Conservation (phyloP, 2,888 invertebrate species). For the Noctua fimbriata region DNA sequence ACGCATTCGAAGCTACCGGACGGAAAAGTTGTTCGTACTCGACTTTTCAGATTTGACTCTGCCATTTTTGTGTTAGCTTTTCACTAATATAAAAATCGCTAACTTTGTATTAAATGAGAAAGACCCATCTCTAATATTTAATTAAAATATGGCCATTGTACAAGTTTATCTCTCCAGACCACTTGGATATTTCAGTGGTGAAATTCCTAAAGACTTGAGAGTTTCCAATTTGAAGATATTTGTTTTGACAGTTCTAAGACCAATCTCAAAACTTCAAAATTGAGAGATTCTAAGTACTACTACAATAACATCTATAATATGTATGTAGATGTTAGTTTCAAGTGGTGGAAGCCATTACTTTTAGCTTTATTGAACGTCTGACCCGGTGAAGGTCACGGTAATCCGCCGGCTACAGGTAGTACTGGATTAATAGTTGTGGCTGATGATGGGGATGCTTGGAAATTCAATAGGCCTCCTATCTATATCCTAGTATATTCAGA, state of each 20-base stretch:
- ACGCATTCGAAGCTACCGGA: not conserved
- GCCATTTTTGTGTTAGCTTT: not conserved
- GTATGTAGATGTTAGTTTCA: not conserved
- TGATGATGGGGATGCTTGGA: not conserved
- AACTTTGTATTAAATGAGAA: not conserved
- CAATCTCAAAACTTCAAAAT: conserved; percentile 15
- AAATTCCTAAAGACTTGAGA: conserved; percentile 11
- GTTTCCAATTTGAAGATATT: conserved; percentile 26
- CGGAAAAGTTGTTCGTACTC: conserved; percentile 5
- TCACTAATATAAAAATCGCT: not conserved
- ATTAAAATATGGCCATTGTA: conserved; percentile 3
- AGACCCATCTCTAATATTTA: not conserved
- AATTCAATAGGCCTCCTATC: not conserved
- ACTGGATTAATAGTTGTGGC: not conserved
- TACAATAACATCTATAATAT: not conserved
- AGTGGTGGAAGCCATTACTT: not conserved
- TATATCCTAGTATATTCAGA: not conserved
- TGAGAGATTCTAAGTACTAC: not conserved
- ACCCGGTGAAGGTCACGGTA: not conserved
- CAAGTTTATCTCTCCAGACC: conserved; percentile 13
- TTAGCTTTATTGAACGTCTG: not conserved
- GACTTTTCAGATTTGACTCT: not conserved
- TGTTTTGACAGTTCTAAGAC: conserved; percentile 29
- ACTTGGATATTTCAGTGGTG: conserved; percentile 9
- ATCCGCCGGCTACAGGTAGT: not conserved